Evolutionary conservation across 1,140 invertebrate genomes (phyloP).

Genomic region (Drosophila bipectinata): DNA sequence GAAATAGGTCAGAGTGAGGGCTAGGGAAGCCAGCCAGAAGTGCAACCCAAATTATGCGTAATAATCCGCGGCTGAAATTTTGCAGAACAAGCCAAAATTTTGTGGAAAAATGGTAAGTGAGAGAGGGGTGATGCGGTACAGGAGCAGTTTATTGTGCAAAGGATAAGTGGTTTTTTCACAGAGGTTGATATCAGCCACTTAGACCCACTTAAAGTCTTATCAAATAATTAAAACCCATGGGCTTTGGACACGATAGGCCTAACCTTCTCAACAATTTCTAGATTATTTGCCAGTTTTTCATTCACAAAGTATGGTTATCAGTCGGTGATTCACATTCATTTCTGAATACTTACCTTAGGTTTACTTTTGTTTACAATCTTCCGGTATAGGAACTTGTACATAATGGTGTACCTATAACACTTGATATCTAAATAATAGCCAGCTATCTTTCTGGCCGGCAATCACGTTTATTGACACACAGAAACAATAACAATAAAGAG

Average conservation of each 20-base stretch:
- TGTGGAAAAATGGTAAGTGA: conserved; percentile 24
- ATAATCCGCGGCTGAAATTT: conserved; percentile 40
- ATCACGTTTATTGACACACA: conserved; percentile 29
- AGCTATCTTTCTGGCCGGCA: background rate
- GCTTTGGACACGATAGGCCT: conserved; percentile 6
- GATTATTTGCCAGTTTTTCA: conserved; percentile 9
- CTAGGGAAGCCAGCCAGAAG: conserved; percentile 8
- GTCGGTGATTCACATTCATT: conserved; percentile 14
- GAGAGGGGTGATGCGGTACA: background rate
- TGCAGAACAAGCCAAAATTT: conserved; percentile 13
- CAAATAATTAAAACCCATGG: background rate
- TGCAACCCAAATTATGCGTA: conserved; percentile 51
- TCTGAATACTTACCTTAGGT: conserved; percentile 52
- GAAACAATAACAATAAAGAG: background rate
- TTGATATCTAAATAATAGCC: conserved; percentile 4
- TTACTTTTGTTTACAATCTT: conserved; percentile 58
- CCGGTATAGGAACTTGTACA: conserved; percentile 62
- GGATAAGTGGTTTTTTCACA: conserved; percentile 16
- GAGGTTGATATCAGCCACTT: background rate
- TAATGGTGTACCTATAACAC: conserved; percentile 25
- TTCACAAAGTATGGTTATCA: conserved; percentile 15
- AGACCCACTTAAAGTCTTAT: conserved; percentile 2
- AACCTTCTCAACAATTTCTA: conserved; percentile 37
- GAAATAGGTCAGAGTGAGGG: conserved; percentile 12
- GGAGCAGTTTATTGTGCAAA: background rate